Evolutionary conservation across 2,797 vertebrate species (phyloP).

Genomic region (Darevskia nairensis): DNA sequence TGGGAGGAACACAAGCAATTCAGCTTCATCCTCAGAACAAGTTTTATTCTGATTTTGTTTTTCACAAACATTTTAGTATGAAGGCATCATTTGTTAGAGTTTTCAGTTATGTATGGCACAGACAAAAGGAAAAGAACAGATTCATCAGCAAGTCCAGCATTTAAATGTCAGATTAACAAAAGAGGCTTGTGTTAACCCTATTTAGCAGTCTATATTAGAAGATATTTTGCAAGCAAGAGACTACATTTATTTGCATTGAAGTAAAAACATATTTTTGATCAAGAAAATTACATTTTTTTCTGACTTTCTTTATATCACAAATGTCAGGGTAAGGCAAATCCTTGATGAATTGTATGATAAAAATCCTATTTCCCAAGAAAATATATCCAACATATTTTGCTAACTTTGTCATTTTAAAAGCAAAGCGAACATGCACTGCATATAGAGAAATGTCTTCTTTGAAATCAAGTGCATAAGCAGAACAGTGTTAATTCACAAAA

Average conservation of each 20-base stretch:
- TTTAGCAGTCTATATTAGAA: slow-evolving; percentile 80
- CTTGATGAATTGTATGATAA: slow-evolving; percentile 82
- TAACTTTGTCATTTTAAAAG: slow-evolving; percentile 83
- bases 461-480: slow-evolving; percentile 79
- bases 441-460: slow-evolving; percentile 75
- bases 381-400: slow-evolving; percentile 83
- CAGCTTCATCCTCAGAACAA: slow-evolving; percentile 65
- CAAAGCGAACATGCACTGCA: slow-evolving; percentile 88
- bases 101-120: slow-evolving; percentile 83
- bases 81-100: slow-evolving; percentile 90
- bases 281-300: slow-evolving; percentile 77
- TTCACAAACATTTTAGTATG: slow-evolving; percentile 92
- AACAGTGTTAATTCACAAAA: slow-evolving; percentile 79
- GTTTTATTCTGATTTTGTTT: slow-evolving; percentile 79
- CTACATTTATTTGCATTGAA: slow-evolving; percentile 82
- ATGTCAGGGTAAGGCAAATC: slow-evolving; percentile 95
- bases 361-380: slow-evolving; percentile 87
- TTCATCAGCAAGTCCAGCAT: slow-evolving; percentile 73
- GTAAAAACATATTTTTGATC: slow-evolving; percentile 78
- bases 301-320: slow-evolving; percentile 79
- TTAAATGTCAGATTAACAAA: slow-evolving; percentile 77
- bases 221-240: slow-evolving; percentile 86
- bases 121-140: slow-evolving; percentile 82
- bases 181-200: slow-evolving; percentile 77
- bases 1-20: slow-evolving; percentile 29